Conservation (phyloP, 2,888 invertebrate species). For the Diplazon laetatorius region DNA sequence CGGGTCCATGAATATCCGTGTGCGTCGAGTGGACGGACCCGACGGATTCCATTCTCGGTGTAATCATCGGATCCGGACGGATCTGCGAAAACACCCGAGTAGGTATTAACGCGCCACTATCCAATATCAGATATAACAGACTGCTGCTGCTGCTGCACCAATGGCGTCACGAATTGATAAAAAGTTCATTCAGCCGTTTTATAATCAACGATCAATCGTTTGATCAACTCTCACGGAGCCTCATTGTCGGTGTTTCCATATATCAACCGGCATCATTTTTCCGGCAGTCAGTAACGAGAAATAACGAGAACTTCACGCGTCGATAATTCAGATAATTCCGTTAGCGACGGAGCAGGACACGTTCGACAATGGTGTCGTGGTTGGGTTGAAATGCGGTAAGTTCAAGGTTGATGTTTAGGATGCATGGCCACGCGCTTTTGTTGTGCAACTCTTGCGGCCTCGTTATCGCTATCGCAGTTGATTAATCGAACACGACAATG, state of each 20-base stretch:
- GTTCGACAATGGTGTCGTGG: constrained; percentile 33
- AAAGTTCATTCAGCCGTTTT: constrained; percentile 6
- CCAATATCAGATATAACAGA: constrained; percentile 6
- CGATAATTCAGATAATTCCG: background rate
- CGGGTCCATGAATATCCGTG: constrained; percentile 30
- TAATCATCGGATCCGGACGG: constrained; percentile 39
- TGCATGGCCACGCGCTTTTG: constrained; percentile 5
- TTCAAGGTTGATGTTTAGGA: constrained; percentile 61
- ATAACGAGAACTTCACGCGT: constrained; percentile 18
- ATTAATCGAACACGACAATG: constrained; percentile 35
- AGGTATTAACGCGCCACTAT: constrained; percentile 28
- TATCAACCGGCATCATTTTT: background rate
- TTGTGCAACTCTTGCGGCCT: background rate
- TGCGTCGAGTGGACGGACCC: constrained; percentile 39
- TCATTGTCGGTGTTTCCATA: background rate
- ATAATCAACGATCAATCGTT: constrained; percentile 22
- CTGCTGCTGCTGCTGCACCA: background rate
- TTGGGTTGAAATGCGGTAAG: constrained; percentile 60
- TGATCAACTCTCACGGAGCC: constrained; percentile 24
- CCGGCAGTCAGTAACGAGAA: background rate
- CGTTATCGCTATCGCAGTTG: constrained; percentile 9
- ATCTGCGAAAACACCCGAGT: constrained; percentile 5
- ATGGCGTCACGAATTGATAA: background rate
- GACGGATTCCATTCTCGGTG: constrained; percentile 30
- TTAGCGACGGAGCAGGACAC: constrained; percentile 25